Evolutionary conservation across 2,113 vertebrate species (phyloP), one percentile per base, ranked within the genome.

Genomic region (Salvelinus sp.): DNA sequence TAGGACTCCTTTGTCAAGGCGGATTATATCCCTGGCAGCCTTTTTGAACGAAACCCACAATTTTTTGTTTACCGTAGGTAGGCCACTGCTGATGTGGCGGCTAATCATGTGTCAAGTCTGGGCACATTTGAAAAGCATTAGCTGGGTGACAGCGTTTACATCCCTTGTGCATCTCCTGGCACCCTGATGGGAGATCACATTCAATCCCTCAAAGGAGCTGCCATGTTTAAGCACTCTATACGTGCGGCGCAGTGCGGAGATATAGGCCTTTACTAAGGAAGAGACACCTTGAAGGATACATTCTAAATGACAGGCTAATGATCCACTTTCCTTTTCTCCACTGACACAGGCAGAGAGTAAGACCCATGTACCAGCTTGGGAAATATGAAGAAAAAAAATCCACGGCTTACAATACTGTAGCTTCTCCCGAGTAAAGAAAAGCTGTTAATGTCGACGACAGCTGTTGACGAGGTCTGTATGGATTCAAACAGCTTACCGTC

Each of bases 281-380:
- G 38, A 44, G 38, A 44, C 38, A 12, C 16, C 50, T 18, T 54
- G 50, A 54, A 54, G 50, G 50, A 54, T 14, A 54, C 50, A 54
- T 54, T 54, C 50, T 16, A 44, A 44, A 44, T 44, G 38, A 44
- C 38, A 44, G 25, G 48, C 60, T 76, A 82, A 82, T 74, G 70
- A 79, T 58, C 74, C 58, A 70, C 47, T 79, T 79, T 76, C 48
- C 44, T 50, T 44, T 68, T 60, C 70, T 70, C 16, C 72, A 72
- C 70, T 57, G 48, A 67, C 48, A 82, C 65, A 72, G 73, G 65
- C 76, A 58, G 69, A 68, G 57, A 47, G 50, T 72, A 72, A 72
- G 54, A n/a, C 9, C 6, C 28, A 10, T 44, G 38, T 44, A 44
- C 38, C 38, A 44, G 38, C 38, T 44, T 9, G 38, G 38, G 38